phyloP scores from a whole-genome alignment of 2,888 invertebrate genomes.

The Acronicta aceris region DNA sequence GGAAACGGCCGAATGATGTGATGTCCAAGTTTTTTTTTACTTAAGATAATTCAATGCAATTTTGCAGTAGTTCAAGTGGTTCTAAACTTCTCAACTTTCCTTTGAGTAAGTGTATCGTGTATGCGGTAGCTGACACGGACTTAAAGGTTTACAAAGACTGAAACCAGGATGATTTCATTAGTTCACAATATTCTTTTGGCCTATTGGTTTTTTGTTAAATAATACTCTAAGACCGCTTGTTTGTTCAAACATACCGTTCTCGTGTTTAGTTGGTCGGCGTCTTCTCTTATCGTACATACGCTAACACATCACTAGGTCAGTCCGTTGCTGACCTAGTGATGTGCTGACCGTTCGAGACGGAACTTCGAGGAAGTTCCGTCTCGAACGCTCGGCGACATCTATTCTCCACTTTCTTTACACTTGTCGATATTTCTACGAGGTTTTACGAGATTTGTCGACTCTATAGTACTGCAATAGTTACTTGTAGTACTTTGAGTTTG shows the following conservation, averaged over 20 bases:
- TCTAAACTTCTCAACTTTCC: constrained; percentile 10
- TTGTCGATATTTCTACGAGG: constrained; percentile 33
- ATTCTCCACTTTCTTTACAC: constrained; percentile 55
- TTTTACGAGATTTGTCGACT: constrained; percentile 7
- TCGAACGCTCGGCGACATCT: constrained; percentile 31
- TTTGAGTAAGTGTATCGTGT: constrained; percentile 9
- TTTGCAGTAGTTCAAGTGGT: constrained; percentile 19
- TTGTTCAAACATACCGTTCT: constrained; percentile 3
- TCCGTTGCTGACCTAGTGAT: constrained; percentile 46
- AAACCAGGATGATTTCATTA: background rate
- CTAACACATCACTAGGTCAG: constrained; percentile 55
- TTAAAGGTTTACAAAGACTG: background rate
- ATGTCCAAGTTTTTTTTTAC: constrained; percentile 12
- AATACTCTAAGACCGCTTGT: background rate
- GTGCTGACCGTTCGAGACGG: no score
- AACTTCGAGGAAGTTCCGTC: constrained; percentile 49
- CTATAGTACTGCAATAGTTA: background rate
- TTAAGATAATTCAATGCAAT: constrained; percentile 17
- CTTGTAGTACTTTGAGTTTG: constrained; percentile 32
- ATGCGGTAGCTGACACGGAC: background rate
- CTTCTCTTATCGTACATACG: constrained; percentile 43
- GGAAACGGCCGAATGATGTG: constrained; percentile 5
- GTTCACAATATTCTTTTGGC: background rate
- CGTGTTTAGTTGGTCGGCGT: constrained; percentile 13
- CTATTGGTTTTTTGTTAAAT: background rate